Evolutionary conservation across 2,113 vertebrate genomes (phyloP).

Genomic region (Hiodon tergisus): DNA sequence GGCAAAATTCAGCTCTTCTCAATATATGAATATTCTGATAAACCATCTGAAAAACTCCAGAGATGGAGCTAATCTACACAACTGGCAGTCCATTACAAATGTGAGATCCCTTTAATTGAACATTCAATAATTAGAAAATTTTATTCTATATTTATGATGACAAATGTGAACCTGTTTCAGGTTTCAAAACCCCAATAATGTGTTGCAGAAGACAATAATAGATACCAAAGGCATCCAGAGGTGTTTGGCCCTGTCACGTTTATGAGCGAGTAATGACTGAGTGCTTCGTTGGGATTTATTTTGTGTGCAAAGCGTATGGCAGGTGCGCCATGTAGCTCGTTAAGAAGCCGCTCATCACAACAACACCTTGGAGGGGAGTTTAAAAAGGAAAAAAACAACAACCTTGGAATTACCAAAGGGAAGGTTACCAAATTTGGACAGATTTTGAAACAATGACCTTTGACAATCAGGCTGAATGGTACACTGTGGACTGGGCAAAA

Average conservation of each 20-base stretch:
- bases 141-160: too few species aligned
- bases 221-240: not conserved
- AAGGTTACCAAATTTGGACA: constrained; percentile 16
- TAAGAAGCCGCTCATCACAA: constrained; percentile 29
- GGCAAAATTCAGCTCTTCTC: too few species aligned
- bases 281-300: constrained; percentile 42
- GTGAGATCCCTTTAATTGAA: too few species aligned
- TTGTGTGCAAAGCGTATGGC: constrained; percentile 43
- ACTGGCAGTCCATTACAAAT: too few species aligned
- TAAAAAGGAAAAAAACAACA: not conserved
- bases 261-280: not conserved
- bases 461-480: not conserved
- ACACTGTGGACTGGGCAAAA: not conserved
- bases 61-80: too few species aligned
- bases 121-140: too few species aligned
- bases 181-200: not conserved
- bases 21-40: too few species aligned
- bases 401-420: not conserved
- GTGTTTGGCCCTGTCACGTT: not conserved
- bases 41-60: too few species aligned
- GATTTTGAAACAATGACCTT: not conserved
- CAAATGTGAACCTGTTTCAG: too few species aligned
- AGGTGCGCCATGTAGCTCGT: constrained; percentile 53
- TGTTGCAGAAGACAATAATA: not conserved
- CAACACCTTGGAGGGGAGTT: not conserved